Base-by-base conservation (phyloP, 2,797 vertebrate genomes). In the Nannoperca obscura region DNA sequence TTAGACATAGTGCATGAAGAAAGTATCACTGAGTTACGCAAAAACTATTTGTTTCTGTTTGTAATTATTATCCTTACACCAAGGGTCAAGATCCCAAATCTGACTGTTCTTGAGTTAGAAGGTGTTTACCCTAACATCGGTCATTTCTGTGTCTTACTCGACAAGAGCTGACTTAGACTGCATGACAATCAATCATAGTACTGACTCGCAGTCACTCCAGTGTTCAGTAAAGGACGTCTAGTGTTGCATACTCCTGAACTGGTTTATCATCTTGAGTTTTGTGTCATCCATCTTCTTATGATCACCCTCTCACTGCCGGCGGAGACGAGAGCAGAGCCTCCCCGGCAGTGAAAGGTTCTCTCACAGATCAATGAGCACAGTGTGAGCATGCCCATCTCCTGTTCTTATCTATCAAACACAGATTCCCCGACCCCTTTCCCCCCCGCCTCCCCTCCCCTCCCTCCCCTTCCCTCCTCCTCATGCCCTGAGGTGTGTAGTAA, bases 341-440 rank as follows among this genome's bases (percentile, higher is more conserved):
- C 32, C 88, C 53, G 86, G 86, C 91, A 95, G 87, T 93, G 92
- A 95, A 95, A 95, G 81, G 81, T 85, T 94, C 90, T 83, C 55
- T 93, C 93, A 94, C 89, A 85, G 84, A 89, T 83, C 82, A 86
- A 84, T 54, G 81, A 93, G 93, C 95, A 96, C 94, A 85, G 95
- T 95, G 95, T 96, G 95, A 95, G 95, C 95, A 96, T 96, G 95
- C 88, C 87, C 83, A 70, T 91, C 82, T 92, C 84, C 83, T 92
- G 75, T 85, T 87, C 54, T 86, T 87, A 83, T 88, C 87, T 90
- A 79, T 90, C 72, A 85, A 89, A 89, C 83, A 86, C 90, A 32
- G n/a, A 61, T 27, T 27, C 24, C 24, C 24, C 24, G 24, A 27
- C 24, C 24, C 24, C 24, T 27, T 27, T 2, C 68, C 71, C 30